phyloP scores from a whole-genome alignment of 1,140 invertebrate genomes.

The Piezodorus guildinii region DNA sequence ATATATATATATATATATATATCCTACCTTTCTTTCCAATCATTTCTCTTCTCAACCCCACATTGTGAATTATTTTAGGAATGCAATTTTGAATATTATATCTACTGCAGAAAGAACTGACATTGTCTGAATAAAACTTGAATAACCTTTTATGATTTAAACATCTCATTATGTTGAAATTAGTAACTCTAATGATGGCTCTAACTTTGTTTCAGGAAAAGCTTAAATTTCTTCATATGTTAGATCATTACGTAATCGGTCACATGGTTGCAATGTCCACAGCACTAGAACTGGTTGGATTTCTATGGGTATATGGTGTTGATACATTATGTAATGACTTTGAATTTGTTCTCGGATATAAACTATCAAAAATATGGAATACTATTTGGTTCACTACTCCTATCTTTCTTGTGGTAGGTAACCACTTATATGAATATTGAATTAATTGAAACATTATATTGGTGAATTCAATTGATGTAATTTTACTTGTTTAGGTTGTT shows the following conservation, averaged over 20 bases:
- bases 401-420: constrained; percentile 34
- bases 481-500: neutral
- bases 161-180: too few species aligned
- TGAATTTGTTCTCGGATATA: constrained; percentile 41
- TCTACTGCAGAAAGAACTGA: neutral
- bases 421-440: neutral
- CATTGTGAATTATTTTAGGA: too few species aligned
- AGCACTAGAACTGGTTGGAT: constrained; percentile 37
- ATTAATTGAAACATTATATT: neutral
- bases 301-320: constrained; percentile 41
- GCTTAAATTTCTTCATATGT: constrained; percentile 32
- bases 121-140: neutral
- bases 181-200: neutral
- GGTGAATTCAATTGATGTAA: neutral
- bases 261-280: constrained; percentile 37
- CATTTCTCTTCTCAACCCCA: too few species aligned
- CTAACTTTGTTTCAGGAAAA: constrained; percentile 2
- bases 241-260: constrained; percentile 41
- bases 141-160: neutral
- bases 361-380: constrained; percentile 37
- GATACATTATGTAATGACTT: constrained; percentile 39
- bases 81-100: too few species aligned
- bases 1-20: too few species aligned
- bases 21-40: too few species aligned
- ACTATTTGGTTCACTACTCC: constrained; percentile 38